Percentiles rank a stretch among this genome's conserved stretches.
Evolutionary conservation across 2,113 vertebrate genomes (phyloP).

Genomic region (Puffinus mauretanicus): DNA sequence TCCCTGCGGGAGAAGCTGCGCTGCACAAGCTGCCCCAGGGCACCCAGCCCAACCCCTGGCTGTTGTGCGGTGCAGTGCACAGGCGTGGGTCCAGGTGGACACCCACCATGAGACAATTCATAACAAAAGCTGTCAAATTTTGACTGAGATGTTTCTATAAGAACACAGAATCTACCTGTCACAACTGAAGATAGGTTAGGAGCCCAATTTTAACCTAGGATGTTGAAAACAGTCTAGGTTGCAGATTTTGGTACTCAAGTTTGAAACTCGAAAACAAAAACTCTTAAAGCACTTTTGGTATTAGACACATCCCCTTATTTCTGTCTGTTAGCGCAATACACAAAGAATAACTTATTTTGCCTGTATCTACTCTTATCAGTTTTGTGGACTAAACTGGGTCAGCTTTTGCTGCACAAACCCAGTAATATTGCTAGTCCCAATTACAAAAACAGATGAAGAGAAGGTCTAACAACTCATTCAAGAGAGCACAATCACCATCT

Average conservation of each 20-base stretch:
- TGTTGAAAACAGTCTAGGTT: background rate
- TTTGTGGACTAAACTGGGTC: background rate
- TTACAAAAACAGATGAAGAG: background rate
- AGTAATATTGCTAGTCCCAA: background rate
- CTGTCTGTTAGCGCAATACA: background rate
- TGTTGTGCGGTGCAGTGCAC: background rate
- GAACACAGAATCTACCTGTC: background rate
- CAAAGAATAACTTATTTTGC: background rate
- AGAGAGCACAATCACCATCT: background rate
- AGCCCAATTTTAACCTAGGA: background rate
- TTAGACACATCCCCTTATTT: background rate
- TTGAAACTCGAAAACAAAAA: background rate
- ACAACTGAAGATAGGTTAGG: background rate
- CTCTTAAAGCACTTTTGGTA: background rate
- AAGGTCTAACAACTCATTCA: background rate
- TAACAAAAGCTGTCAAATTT: background rate
- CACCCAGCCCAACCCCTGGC: background rate
- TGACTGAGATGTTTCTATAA: background rate
- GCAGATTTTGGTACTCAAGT: background rate
- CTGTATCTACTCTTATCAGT: background rate
- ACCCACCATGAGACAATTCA: fast-evolving
- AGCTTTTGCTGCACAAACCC: background rate
- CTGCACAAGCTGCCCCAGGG: background rate
- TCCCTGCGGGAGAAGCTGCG: background rate
- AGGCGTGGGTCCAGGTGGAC: background rate